Base-by-base conservation (phyloP, 2,113 vertebrate genomes). In the Microtus ochrogaster region DNA sequence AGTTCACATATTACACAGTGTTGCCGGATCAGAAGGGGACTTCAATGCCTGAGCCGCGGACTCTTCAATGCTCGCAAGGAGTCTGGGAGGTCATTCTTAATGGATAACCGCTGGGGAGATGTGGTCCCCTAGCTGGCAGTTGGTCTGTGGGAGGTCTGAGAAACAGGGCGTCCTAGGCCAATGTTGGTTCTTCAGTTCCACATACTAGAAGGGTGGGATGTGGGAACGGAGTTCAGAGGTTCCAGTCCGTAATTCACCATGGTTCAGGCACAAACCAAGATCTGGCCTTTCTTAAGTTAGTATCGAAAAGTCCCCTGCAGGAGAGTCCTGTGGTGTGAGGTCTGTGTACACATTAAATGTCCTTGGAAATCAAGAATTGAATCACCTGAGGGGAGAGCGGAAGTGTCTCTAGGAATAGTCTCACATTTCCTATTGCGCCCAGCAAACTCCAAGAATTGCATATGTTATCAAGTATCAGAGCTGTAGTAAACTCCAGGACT, bases 301-400 rank as follows among this genome's bases (percentile, higher is more conserved):
- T 12, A 36, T 19, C 39, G 44, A 39, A 82, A 89, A 76, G 36
- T 52, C 3, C 26, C 33, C 82, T 19, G 3, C 10, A 66, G 63
- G 55, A 89, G 74, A 55, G 84, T 91, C 44, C n/a, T 82, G n/a
- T 66, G 86, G 65, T 90, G 63, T 91, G 86, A 93, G 65, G 39
- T 95, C 94, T 90, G 70, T 94, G 70, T 11, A 58, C 39, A 65
- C 0, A 0, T 55, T 85, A 93, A 79, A 63, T 73, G 79, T 55
- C 91, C 52, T 0, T 12, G 33, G 81, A 87, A 26, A 81, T 77
- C 77, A 92, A 36, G 91, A 92, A 89, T 87, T 0, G 0, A 49
- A 77, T 84, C 77, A 58, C 93, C 44, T 89, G 44, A 94, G 88
- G 94, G 90, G 92, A 76, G 94, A 96, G 76, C 70, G 76, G 92